These are phyloP conservation scores for Spialia ferax DNA, from an alignment of 2,888 invertebrate genomes.

Conservation along the genomic window DNA sequence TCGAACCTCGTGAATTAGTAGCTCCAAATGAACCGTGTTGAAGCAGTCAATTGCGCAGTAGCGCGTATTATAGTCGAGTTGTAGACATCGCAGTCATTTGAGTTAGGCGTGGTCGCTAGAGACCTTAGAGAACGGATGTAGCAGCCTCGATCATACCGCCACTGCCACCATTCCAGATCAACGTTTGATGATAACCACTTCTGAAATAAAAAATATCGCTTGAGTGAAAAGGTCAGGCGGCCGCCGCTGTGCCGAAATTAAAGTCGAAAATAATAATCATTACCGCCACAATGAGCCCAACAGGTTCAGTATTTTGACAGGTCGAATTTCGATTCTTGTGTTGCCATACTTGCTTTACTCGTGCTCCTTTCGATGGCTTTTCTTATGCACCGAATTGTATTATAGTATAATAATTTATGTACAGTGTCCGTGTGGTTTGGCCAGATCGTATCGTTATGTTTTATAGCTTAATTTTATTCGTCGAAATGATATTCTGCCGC, in stretches of 20 bases:
- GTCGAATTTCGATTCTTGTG: conserved; percentile 52
- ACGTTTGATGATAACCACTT: conserved; percentile 76
- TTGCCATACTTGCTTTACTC: conserved; percentile 42
- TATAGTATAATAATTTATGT: conserved; percentile 67
- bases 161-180: conserved; percentile 69
- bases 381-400: conserved; percentile 58
- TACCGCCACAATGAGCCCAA: conserved; percentile 64
- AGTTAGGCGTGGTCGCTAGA: conserved; percentile 74
- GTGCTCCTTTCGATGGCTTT: conserved; percentile 56
- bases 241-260: conserved; percentile 70
- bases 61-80: conserved; percentile 60
- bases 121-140: conserved; percentile 81
- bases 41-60: conserved; percentile 53
- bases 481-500: conserved; percentile 48
- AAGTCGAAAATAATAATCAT: conserved; percentile 78
- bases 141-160: conserved; percentile 71
- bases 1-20: conserved; percentile 51
- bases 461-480: conserved; percentile 74
- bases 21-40: conserved; percentile 50
- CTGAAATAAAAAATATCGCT: conserved; percentile 66
- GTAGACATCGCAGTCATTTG: conserved; percentile 65
- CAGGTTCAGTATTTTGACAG: conserved; percentile 71
- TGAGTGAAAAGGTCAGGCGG: conserved; percentile 82
- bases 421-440: conserved; percentile 50
- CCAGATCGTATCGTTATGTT: conserved; percentile 64